These are phyloP conservation scores for Eupelmus urozonus DNA, from an alignment of 2,888 invertebrate genomes.

Conservation along the genomic window DNA sequence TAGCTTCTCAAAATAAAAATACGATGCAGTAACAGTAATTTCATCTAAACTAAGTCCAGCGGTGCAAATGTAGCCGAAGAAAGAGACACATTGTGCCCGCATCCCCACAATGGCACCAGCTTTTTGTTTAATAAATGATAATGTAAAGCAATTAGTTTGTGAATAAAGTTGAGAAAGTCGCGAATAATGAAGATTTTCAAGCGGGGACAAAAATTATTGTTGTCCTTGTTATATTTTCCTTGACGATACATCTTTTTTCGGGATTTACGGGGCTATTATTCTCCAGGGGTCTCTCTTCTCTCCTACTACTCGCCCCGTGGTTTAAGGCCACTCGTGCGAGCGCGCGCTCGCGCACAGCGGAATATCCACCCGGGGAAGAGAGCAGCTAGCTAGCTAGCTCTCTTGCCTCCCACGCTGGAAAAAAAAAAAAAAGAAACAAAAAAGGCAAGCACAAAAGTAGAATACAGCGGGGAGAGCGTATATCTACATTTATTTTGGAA, in stretches of 20 bases:
- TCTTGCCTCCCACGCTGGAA: background rate
- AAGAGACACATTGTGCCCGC: background rate
- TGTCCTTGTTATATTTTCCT: conserved; percentile 45
- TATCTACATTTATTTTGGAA: conserved; percentile 20
- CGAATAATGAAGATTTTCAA: conserved; percentile 36
- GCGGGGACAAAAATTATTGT: conserved; percentile 42
- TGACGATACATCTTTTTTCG: conserved; percentile 44
- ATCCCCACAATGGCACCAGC: background rate
- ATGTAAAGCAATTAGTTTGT: conserved; percentile 25
- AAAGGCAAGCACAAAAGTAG: conserved; percentile 9
- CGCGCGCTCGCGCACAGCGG: background rate
- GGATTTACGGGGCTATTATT: conserved; percentile 55
- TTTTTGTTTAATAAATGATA: conserved; percentile 30
- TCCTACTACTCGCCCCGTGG: no score
- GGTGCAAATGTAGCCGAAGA: background rate
- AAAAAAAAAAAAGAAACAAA: background rate
- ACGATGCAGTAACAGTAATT: no score
- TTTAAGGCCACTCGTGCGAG: conserved; percentile 49
- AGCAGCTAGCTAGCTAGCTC: background rate
- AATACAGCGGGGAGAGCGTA: conserved; percentile 16
- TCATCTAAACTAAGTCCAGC: background rate
- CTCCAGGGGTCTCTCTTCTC: conserved; percentile 6
- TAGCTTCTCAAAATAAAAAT: no score
- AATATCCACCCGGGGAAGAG: conserved; percentile 36
- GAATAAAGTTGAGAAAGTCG: conserved; percentile 14